Percentiles rank a stretch among this genome's conserved stretches.
Conservation (phyloP, 2,113 vertebrate species). For the Asarcornis scutulata region DNA sequence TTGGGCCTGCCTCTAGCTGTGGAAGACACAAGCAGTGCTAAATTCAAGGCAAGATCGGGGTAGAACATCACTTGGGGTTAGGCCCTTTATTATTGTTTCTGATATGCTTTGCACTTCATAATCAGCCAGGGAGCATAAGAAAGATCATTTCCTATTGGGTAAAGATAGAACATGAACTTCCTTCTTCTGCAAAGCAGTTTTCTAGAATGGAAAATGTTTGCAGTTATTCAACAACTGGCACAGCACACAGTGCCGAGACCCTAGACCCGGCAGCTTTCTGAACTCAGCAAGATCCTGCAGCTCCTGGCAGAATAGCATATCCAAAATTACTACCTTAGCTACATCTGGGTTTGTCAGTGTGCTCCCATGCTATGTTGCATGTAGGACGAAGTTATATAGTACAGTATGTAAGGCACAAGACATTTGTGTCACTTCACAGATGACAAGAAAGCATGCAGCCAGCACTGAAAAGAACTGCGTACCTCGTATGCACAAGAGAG, state of each 20-base stretch:
- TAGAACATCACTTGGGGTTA: background rate
- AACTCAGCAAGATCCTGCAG: background rate
- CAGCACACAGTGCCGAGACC: background rate
- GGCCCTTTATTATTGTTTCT: background rate
- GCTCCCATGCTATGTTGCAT: background rate
- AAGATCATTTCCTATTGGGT: background rate
- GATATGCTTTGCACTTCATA: background rate
- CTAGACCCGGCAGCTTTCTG: background rate
- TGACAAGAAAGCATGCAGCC: background rate
- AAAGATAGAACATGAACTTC: background rate
- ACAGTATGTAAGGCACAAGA: background rate
- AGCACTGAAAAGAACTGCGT: background rate
- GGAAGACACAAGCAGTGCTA: background rate
- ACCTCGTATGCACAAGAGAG: background rate
- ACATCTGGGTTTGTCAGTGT: background rate
- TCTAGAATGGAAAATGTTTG: background rate
- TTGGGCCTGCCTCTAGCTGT: background rate
- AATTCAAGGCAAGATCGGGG: background rate
- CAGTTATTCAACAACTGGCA: background rate
- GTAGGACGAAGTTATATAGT: background rate
- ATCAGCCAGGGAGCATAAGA: background rate
- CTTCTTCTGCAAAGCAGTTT: background rate
- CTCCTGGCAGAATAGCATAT: background rate
- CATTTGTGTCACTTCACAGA: background rate
- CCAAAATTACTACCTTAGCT: background rate